Evolutionary conservation across 2,113 vertebrate genomes (phyloP).

Genomic region (Mormoops blainvillei): DNA sequence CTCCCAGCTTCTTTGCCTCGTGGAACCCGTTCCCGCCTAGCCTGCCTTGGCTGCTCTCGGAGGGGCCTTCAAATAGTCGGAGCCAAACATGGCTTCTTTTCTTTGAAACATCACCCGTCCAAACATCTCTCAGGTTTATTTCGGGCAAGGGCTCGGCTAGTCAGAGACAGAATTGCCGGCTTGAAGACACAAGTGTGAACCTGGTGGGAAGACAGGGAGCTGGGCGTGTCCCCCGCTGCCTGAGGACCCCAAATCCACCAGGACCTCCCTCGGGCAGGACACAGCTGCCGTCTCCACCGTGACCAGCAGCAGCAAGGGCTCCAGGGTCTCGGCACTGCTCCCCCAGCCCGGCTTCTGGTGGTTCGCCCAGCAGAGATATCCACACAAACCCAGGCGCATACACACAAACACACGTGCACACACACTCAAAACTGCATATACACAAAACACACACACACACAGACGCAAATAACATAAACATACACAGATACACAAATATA

Average conservation of each 20-base stretch:
- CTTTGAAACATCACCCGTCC: slow-evolving; percentile 24
- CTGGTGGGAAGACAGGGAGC: neutral
- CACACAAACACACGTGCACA: neutral
- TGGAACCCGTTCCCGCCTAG: neutral
- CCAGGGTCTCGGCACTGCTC: fast-evolving
- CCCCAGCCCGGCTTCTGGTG: neutral
- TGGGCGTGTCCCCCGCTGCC: neutral
- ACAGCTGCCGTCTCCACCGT: fast-evolving
- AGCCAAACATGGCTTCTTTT: neutral
- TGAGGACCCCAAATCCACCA: neutral
- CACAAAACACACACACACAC: neutral
- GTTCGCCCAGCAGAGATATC: fast-evolving
- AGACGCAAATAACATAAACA: too few species aligned
- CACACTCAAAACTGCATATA: neutral
- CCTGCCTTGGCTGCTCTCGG: neutral
- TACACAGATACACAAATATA: too few species aligned
- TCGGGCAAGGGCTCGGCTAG: neutral
- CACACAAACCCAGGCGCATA: neutral
- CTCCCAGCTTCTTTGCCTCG: neutral
- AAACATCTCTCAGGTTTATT: slow-evolving; percentile 54
- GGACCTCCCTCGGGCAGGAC: neutral
- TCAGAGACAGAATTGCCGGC: neutral
- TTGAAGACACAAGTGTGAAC: neutral
- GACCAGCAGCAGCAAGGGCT: fast-evolving
- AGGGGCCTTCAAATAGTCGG: slow-evolving; percentile 11